Evolutionary conservation across 53 echinoderm and acorn worm genomes (phyloP).

Genomic region (Holothuria scabra): DNA sequence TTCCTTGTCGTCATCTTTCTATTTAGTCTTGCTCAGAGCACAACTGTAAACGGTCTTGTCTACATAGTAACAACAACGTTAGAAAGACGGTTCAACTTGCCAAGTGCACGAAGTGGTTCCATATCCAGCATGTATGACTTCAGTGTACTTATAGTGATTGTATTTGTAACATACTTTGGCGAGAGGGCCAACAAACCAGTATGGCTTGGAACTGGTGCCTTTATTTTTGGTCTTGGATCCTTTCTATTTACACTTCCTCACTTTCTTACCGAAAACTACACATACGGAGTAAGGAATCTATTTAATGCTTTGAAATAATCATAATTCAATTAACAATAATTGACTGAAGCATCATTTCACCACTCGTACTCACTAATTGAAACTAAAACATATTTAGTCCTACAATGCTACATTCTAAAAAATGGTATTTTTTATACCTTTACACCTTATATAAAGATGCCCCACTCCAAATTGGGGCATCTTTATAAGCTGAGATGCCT

Average conservation of each 20-base stretch:
- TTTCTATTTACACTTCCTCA: slow-evolving; percentile 83
- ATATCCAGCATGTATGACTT: slow-evolving; percentile 96
- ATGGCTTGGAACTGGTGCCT: slow-evolving; percentile 84
- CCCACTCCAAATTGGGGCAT: too few relatives aligned
- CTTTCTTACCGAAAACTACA: slow-evolving; percentile 69
- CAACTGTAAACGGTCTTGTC: slow-evolving; percentile 91
- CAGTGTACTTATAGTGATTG: slow-evolving; percentile 86
- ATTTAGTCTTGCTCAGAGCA: slow-evolving; percentile 87
- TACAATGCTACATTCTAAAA: too few relatives aligned
- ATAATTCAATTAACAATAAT: too few relatives aligned
- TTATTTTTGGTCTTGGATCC: slow-evolving; percentile 79
- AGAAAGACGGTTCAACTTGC: slow-evolving; percentile 84
- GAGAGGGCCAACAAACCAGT: slow-evolving; percentile 86
- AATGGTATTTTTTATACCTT: too few relatives aligned
- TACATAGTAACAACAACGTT: slow-evolving; percentile 89
- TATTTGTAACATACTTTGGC: slow-evolving; percentile 94
- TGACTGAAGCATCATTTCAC: not conserved
- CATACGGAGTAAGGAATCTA: slow-evolving; percentile 52
- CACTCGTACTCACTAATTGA: too few relatives aligned
- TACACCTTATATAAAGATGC: too few relatives aligned
- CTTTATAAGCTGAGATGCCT: too few relatives aligned
- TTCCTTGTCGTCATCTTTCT: slow-evolving; percentile 73
- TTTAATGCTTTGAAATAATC: too few relatives aligned
- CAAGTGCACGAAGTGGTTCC: slow-evolving; percentile 87
- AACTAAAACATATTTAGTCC: too few relatives aligned